Percentiles rank a stretch among this genome's conserved stretches.
These are phyloP conservation scores for Dolichoris vasculosae DNA, from an alignment of 1,140 invertebrate genomes.

Conservation along the genomic window DNA sequence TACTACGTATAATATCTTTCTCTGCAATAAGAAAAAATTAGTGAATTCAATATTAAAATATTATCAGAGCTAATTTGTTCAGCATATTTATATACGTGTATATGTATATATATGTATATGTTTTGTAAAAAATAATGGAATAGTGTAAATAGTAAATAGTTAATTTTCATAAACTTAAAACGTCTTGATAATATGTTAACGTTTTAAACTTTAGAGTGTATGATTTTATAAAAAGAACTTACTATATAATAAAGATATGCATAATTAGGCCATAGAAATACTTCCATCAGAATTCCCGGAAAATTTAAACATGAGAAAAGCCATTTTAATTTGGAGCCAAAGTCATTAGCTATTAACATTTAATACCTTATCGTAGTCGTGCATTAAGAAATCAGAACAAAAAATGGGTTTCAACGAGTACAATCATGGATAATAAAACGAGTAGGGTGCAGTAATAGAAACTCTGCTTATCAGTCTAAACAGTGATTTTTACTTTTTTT, in stretches of 20 bases:
- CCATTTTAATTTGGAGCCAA: conserved; percentile 21
- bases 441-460: conserved; percentile 1
- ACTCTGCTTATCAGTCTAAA: conserved; percentile 29
- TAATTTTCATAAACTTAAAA: neutral
- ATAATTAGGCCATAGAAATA: conserved; percentile 39
- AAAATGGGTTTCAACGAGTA: neutral
- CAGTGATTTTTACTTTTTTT: neutral
- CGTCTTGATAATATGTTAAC: too few species aligned
- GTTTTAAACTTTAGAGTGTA: conserved; percentile 28
- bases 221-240: conserved; percentile 17
- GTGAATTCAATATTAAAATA: too few species aligned
- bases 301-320: conserved; percentile 43
- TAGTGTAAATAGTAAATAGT: too few species aligned
- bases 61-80: too few species aligned
- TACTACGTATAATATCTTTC: too few species aligned
- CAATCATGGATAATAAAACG: conserved; percentile 20
- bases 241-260: conserved; percentile 21
- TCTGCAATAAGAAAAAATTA: too few species aligned
- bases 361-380: conserved; percentile 41
- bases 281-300: conserved; percentile 16
- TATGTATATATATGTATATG: too few species aligned
- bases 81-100: too few species aligned
- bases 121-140: too few species aligned
- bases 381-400: conserved; percentile 35
- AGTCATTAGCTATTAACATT: conserved; percentile 49